Evolutionary conservation across 2,888 invertebrate genomes (phyloP), one percentile per base, ranked within the genome.

Genomic region (Ormyrus nitidulus): DNA sequence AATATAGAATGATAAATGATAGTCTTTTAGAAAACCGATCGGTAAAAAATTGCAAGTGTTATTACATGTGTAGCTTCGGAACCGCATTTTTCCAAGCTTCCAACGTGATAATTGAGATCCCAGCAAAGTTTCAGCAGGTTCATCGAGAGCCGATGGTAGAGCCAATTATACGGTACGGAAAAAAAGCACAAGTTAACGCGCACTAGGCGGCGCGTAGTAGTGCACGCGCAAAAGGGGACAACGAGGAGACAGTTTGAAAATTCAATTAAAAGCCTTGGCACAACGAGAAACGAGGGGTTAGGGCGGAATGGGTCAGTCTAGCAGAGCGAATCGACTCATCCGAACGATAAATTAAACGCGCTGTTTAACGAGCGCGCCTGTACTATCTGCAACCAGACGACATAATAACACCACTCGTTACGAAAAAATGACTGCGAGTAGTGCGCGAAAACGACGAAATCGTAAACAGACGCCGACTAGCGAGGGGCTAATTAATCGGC

Each of bases 341-440:
- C 72, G 49, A 72, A 77, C 77, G 77, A 77, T 79, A 83, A 83
- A 81, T 79, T 68, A 81, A 70, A 46, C 71, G 70, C 61, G 58
- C 58, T 71, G 70, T 70, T 77, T 70, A 77, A 77, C 70, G 77
- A 77, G 59, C 51, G 19, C 19, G 19, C 19, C 19, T 19, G 19
- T 19, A 13, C 48, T 59, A 61, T 58, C 69, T 53, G 53, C 19
- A 13, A 7, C 68, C 68, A 53, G 70, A 64, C 62, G 34, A 71
- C 70, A 64, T 70, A 77, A 77, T 70, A 77, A 70, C 70, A 62
- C 1, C 34, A 8, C 77, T 77, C 70, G 77, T 70, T 77, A 71
- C 56, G 19, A 19, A 19, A 19, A 19, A 19, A 19, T 19, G 19
- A 19, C 19, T 19, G 19, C 19, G 1, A 19, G 19, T 19, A 19